Evolutionary conservation across 2,113 vertebrate species (phyloP), one percentile per base, ranked within the genome.

Genomic region (Felis chaus): DNA sequence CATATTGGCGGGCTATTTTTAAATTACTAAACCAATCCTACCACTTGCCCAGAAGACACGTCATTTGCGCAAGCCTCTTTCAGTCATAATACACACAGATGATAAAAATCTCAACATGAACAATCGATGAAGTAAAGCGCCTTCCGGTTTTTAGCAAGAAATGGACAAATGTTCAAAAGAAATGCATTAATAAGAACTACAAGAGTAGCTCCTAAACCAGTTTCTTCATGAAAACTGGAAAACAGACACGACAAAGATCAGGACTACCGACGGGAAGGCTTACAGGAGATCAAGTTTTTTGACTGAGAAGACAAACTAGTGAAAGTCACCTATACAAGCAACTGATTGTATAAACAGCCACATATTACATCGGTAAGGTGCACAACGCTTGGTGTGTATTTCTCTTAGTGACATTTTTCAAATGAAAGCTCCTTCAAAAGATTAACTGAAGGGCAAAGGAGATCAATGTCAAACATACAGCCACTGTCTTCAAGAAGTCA

Each of bases 401-500:
- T 25, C 31, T 45, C 92, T 57, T 36, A 90, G 85, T 89, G 36
- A 63, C 74, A 95, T 53, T 50, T 65, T 89, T 5, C 96, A 66
- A 48, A 33, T 89, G 15, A 53, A 29, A 19, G 1, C 10, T 53
- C 39, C 55, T 91, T 91, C 83, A 93, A 94, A 93, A 94, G 66
- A 97, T 57, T 81, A 92, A 69, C 27, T 41, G 19, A 95, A 94
- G 83, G 86, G 36, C 16, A 96, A 76, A 95, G 19, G 18, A 89
- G 86, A 69, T 68, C 79, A 90, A 94, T 48, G 21, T 63, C 89
- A 92, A 86, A 57, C 23, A 50, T 16, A 66, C 4, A 57, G 33
- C 61, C 76, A 39, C 61, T 29, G 11, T 84, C 55, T 84, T 83
- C 80, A 95, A 50, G 27, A 89, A 93, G 68, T 79, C 25, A 91